Percentiles rank a stretch among this genome's conserved stretches.
Evolutionary conservation across 2,797 vertebrate species (phyloP).

Genomic region (Hybognathus amarus): DNA sequence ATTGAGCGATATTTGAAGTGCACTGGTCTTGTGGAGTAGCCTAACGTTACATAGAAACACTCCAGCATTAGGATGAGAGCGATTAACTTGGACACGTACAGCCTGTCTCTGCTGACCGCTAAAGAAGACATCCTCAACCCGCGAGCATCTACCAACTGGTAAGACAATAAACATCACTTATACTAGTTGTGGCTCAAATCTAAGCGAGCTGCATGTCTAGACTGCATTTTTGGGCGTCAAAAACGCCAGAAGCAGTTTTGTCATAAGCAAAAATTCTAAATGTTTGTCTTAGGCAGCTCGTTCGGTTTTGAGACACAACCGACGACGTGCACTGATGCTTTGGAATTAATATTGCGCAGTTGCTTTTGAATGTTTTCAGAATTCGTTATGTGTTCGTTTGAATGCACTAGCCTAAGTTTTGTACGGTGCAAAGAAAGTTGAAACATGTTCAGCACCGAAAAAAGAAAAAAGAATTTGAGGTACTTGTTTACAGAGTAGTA

Average conservation of each 20-base stretch:
- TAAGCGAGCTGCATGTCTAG: neutral
- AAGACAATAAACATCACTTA: constrained; percentile 60
- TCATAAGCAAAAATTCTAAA: neutral
- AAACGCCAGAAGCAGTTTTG: neutral
- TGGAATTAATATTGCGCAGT: constrained; percentile 11
- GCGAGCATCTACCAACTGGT: constrained; percentile 84
- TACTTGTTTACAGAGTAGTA: neutral
- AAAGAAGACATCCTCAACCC: constrained; percentile 86
- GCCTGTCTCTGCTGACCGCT: constrained; percentile 85
- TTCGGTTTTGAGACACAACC: neutral
- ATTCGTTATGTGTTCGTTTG: neutral
- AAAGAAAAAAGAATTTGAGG: neutral
- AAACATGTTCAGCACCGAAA: neutral
- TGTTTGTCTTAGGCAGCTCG: neutral
- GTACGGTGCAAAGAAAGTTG: neutral
- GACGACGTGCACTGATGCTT: neutral
- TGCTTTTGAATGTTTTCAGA: neutral
- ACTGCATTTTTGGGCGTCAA: neutral
- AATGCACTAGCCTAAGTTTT: neutral
- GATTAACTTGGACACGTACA: constrained; percentile 85
- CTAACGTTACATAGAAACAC: neutral
- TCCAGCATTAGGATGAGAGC: constrained; percentile 66
- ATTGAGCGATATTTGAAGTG: constrained; percentile 15
- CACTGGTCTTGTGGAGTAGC: constrained; percentile 17
- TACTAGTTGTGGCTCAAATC: neutral